These are phyloP conservation scores for Caenorhabditis virilis DNA, from an alignment of 2,888 invertebrate species.

Conservation along the genomic window DNA sequence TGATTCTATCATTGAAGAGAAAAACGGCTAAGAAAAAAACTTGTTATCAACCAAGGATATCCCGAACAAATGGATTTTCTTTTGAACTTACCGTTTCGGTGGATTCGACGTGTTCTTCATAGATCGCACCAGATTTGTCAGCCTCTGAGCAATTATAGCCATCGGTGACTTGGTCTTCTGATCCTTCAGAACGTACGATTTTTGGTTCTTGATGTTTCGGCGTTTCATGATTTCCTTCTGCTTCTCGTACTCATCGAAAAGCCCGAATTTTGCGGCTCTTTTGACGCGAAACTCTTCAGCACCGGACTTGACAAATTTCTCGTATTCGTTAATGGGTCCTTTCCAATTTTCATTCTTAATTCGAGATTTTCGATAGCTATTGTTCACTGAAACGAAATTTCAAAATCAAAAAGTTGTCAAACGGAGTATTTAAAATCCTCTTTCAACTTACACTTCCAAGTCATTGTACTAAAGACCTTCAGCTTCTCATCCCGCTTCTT, in stretches of 20 bases:
- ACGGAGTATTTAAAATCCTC: too few relatives aligned
- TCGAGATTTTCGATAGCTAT: too few relatives aligned
- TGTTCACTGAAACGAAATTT: too few relatives aligned
- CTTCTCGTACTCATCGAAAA: conserved; percentile 24
- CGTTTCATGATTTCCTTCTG: conserved; percentile 12
- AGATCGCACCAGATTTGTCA: conserved; percentile 44
- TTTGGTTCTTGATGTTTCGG: too few relatives aligned
- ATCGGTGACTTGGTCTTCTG: conserved; percentile 38
- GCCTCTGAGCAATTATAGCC: conserved; percentile 42
- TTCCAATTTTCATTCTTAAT: not conserved
- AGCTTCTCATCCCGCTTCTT: conserved; percentile 22
- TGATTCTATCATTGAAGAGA: too few relatives aligned
- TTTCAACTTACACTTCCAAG: too few relatives aligned
- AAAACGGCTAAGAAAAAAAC: too few relatives aligned
- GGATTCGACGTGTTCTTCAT: conserved; percentile 44
- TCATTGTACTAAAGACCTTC: conserved; percentile 16
- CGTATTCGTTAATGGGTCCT: conserved; percentile 5
- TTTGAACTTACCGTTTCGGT: conserved; percentile 26
- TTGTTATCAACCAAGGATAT: too few relatives aligned
- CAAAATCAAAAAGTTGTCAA: too few relatives aligned
- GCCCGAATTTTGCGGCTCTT: too few relatives aligned
- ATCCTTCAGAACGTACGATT: too few relatives aligned
- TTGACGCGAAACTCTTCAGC: conserved; percentile 29
- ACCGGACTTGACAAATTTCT: conserved; percentile 19
- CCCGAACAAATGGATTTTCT: too few relatives aligned